These are phyloP conservation scores for Myxocyprinus asiaticus DNA, from an alignment of 2,113 vertebrate genomes.

Conservation along the genomic window DNA sequence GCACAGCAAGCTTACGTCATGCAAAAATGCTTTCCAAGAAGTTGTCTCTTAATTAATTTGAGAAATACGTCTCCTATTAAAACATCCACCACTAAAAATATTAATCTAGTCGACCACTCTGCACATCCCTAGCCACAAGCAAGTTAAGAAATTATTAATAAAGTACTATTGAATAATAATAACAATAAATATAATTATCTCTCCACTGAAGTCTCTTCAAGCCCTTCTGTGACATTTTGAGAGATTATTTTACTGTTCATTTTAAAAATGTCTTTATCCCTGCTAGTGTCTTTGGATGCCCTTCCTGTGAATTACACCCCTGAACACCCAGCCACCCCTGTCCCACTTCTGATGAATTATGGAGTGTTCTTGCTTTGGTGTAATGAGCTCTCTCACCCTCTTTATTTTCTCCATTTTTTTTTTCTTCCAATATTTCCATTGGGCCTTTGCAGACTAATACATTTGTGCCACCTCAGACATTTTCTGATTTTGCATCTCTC, in stretches of 20 bases:
- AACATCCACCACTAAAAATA: too few relatives aligned
- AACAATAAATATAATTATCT: not conserved
- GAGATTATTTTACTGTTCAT: not conserved
- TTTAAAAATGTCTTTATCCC: conserved; percentile 25
- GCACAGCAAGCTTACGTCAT: too few relatives aligned
- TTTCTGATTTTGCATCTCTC: not conserved
- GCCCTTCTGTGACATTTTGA: not conserved
- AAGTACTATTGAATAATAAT: too few relatives aligned
- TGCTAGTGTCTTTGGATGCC: not conserved
- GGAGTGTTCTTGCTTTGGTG: conserved; percentile 26
- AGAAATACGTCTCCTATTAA: too few relatives aligned
- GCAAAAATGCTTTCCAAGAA: too few relatives aligned
- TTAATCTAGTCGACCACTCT: too few relatives aligned
- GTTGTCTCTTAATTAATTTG: too few relatives aligned
- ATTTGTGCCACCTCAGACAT: not conserved
- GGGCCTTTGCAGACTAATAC: not conserved
- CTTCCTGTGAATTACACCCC: not conserved
- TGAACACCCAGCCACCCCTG: not conserved
- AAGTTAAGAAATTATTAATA: too few relatives aligned
- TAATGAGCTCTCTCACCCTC: not conserved
- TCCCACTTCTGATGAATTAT: conserved; percentile 22
- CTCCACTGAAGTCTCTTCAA: not conserved
- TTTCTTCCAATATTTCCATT: not conserved
- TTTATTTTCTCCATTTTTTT: not conserved
- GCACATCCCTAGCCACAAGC: too few relatives aligned